phyloP scores from a whole-genome alignment of 2,797 vertebrate genomes.

The Peromyscus attwateri region DNA sequence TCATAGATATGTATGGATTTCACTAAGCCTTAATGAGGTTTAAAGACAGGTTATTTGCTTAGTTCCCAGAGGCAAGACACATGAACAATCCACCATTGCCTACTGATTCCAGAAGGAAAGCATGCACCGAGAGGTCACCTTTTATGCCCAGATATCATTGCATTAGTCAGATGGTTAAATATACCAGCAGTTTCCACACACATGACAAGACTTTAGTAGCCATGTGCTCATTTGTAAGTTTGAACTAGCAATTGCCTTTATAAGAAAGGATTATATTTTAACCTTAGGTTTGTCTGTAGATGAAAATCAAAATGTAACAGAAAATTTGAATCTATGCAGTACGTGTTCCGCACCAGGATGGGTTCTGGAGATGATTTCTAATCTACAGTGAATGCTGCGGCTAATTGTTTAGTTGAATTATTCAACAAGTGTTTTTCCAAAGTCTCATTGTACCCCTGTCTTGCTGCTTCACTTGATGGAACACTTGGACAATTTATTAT shows the following conservation, averaged over 20 bases:
- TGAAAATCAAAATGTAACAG: neutral
- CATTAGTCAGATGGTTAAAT: slow-evolving; percentile 26
- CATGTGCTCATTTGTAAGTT: slow-evolving; percentile 27
- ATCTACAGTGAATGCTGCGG: slow-evolving; percentile 19
- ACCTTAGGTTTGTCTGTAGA: slow-evolving; percentile 37
- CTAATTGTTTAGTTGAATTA: slow-evolving; percentile 58
- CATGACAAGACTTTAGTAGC: slow-evolving; percentile 36
- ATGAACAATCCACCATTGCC: neutral
- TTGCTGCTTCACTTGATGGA: slow-evolving; percentile 60
- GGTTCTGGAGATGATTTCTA: slow-evolving; percentile 42
- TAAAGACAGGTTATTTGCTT: slow-evolving; percentile 44
- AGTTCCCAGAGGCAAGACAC: slow-evolving; percentile 46
- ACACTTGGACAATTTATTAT: slow-evolving; percentile 66
- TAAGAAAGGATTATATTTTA: slow-evolving; percentile 43
- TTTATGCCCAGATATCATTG: neutral
- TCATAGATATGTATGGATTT: neutral
- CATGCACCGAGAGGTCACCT: neutral
- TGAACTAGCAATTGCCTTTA: slow-evolving; percentile 26
- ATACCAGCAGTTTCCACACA: slow-evolving; percentile 13
- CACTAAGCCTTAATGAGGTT: neutral
- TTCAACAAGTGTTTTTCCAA: slow-evolving; percentile 25
- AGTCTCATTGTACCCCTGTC: slow-evolving; percentile 53
- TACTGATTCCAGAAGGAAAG: slow-evolving; percentile 6
- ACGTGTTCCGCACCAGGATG: neutral
- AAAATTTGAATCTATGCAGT: neutral